Conservation (phyloP, 92 coral and sea anemone genomes). For the Micromussa lordhowensis region DNA sequence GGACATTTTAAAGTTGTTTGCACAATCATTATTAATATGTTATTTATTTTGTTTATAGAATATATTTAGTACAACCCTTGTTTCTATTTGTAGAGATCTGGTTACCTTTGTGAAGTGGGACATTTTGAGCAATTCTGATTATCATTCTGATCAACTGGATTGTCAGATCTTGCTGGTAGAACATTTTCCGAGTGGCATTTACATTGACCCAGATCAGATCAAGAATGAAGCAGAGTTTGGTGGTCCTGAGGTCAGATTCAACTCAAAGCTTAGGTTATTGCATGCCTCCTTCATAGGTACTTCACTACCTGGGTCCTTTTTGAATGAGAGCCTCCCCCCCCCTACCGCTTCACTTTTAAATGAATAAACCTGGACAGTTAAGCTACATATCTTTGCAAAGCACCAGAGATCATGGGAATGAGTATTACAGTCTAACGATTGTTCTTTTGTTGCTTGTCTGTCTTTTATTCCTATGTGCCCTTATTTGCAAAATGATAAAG, state of each 20-base stretch:
- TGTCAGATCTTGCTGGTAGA: conserved; percentile 74
- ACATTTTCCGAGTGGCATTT: conserved; percentile 69
- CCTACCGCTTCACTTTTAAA: not conserved
- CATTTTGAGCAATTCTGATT: not conserved
- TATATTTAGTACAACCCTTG: not conserved
- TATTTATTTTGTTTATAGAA: not conserved
- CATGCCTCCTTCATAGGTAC: not conserved
- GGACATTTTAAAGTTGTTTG: no score
- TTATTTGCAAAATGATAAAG: not conserved
- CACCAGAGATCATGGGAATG: not conserved
- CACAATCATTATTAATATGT: not conserved
- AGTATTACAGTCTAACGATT: not conserved
- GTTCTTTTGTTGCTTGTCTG: not conserved
- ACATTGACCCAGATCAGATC: conserved; percentile 73
- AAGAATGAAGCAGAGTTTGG: conserved; percentile 52
- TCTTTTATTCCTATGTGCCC: not conserved
- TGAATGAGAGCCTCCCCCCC: no score
- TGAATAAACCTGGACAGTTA: no score
- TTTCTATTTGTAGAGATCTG: conserved; percentile 53
- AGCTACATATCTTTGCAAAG: not conserved
- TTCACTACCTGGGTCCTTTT: no score
- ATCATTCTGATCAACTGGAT: not conserved
- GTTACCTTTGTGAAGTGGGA: conserved; percentile 68
- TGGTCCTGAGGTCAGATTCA: conserved; percentile 64
- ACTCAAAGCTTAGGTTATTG: not conserved